Conservation (phyloP, 2,888 invertebrate genomes). For the Pyralis farinalis region DNA sequence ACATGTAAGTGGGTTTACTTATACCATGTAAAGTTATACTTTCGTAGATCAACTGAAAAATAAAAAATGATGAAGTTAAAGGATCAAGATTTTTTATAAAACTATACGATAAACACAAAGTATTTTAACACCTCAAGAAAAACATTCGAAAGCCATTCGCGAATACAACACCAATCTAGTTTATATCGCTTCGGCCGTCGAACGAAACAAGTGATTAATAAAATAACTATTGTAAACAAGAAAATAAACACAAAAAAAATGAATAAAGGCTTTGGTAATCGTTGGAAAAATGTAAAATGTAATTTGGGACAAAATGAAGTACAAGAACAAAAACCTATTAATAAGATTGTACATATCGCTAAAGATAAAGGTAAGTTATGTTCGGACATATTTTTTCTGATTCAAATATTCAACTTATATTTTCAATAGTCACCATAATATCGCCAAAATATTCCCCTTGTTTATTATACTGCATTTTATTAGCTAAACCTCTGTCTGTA, state of each 20-base stretch:
- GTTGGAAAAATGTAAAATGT: conserved; percentile 61
- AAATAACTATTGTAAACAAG: conserved; percentile 9
- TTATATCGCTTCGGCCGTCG: conserved; percentile 19
- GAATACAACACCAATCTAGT: conserved; percentile 23
- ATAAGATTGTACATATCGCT: conserved; percentile 43
- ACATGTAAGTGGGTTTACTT: no score
- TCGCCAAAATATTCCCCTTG: no score
- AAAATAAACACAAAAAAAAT: conserved; percentile 26
- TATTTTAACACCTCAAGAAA: conserved; percentile 40
- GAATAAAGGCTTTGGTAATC: conserved; percentile 47
- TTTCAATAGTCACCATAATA: not conserved
- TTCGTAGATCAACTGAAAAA: no score
- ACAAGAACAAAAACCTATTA: conserved; percentile 31
- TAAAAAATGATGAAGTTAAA: conserved; percentile 11
- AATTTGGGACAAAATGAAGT: conserved; percentile 37
- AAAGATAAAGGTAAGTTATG: conserved; percentile 63
- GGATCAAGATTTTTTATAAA: conserved; percentile 30
- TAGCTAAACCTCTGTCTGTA: no score
- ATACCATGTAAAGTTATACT: no score
- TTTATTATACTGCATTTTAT: no score
- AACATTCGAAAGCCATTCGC: conserved; percentile 22
- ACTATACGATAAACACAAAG: conserved; percentile 24
- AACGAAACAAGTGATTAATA: conserved; percentile 18
- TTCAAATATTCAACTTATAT: not conserved
- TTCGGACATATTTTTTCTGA: no score